These are phyloP conservation scores for Myathropa florea DNA, from an alignment of 2,888 invertebrate genomes.

Conservation along the genomic window DNA sequence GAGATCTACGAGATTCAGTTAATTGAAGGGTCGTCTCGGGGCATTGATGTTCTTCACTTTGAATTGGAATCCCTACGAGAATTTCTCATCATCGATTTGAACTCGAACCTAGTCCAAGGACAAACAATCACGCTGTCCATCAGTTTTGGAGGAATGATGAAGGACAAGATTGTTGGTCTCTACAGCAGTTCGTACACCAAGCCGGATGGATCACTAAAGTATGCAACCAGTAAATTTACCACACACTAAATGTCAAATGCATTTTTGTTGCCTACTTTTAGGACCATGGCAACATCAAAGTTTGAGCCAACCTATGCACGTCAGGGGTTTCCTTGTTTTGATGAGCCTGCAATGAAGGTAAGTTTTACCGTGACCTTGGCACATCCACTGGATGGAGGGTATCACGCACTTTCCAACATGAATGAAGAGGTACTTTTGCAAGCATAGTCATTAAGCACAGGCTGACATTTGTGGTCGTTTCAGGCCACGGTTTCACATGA, in stretches of 20 bases:
- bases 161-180: constrained; percentile 86
- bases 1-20: constrained; percentile 75
- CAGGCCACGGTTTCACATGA: constrained; percentile 75
- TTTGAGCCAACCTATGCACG: constrained; percentile 97
- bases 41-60: background rate
- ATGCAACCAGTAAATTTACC: constrained; percentile 70
- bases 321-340: constrained; percentile 97
- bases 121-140: constrained; percentile 82
- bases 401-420: constrained; percentile 93
- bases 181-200: constrained; percentile 86
- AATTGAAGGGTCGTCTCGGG: background rate
- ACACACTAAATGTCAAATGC: background rate
- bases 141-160: constrained; percentile 85
- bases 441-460: background rate
- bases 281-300: constrained; percentile 92
- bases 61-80: constrained; percentile 73
- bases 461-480: background rate
- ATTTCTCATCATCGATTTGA: constrained; percentile 74
- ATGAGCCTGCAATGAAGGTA: constrained; percentile 95
- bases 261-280: constrained; percentile 79
- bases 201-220: constrained; percentile 80
- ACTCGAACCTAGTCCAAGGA: constrained; percentile 74
- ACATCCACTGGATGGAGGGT: constrained; percentile 84
- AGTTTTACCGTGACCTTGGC: constrained; percentile 89
- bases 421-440: constrained; percentile 82